Evolutionary conservation across 2,888 invertebrate genomes (phyloP), one percentile per base, ranked within the genome.

Genomic region (Ormyrus nitidulus): DNA sequence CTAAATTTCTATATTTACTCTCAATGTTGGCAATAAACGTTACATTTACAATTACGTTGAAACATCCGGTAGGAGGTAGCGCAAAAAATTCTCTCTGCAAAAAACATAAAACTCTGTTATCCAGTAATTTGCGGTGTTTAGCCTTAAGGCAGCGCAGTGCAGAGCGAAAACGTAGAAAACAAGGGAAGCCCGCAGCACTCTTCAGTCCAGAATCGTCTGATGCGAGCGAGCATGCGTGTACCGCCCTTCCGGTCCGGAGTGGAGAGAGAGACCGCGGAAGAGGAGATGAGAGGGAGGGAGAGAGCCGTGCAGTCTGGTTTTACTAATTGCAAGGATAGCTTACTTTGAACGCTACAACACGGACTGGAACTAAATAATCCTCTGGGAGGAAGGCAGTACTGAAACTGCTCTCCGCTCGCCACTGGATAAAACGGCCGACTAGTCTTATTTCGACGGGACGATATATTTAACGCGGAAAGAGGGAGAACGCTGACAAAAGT

Each of bases 281-380:
- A 70, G 59, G 19, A 34, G 13, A 58, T 10, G 34, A 61, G 61
- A 59, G 19, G 66, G 53, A 11, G 11, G 7, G 48, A 59, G 48
- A 10, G 8, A 5, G 1, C 49, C 51, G 51, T 34, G 34, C 68
- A 56, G 62, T 77, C 77, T 70, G 70, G 65, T 75, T 49, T 70
- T 64, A 61, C 62, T 77, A 64, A 69, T 77, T 77, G 56, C 70
- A 54, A 54, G 62, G 69, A 70, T 68, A 75, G 68, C 59, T 75
- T 75, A 68, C 75, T 66, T 75, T 66, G 66, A 66, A 56, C 66
- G 46, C 11, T 5, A 19, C 51, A n/a, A 13, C 53, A 51, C 66
- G 19, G 48, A 58, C 49, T 44, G 7, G 59, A 66, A 68, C 59
- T 66, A 58, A 75, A 66, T 75, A 75, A 68, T 75, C 75, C 72